phyloP scores from a whole-genome alignment of 92 coral and sea anemone genomes.

The Porites lobata region DNA sequence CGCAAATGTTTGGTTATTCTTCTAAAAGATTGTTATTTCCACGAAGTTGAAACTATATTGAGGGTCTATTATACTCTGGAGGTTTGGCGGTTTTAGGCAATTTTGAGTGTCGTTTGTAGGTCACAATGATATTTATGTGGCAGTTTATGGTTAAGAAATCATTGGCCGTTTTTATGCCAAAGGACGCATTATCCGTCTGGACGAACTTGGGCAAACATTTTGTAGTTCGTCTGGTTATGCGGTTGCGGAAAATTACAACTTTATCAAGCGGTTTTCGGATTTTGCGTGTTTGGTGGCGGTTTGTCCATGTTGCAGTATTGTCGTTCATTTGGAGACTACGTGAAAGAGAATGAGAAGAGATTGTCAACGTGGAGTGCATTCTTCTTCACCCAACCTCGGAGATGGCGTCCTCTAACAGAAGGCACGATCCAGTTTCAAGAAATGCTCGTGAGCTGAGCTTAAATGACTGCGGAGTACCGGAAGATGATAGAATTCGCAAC shows the following conservation, averaged over 20 bases:
- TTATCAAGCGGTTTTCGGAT: not conserved
- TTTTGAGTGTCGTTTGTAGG: not conserved
- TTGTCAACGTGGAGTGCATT: conserved; percentile 53
- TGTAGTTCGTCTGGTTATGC: not conserved
- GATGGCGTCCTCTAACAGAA: conserved; percentile 62
- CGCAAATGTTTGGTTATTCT: no score
- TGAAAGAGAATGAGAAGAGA: conserved; percentile 54
- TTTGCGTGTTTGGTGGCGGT: conserved; percentile 6
- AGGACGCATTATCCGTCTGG: no score
- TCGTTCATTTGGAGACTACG: conserved; percentile 44
- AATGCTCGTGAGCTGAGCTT: conserved; percentile 16
- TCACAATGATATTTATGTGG: not conserved
- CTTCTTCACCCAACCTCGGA: conserved; percentile 46
- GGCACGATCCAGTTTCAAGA: conserved; percentile 2
- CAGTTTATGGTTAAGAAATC: not conserved
- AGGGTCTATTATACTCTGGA: conserved; percentile 3
- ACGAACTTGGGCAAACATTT: no score
- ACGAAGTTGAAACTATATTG: not conserved
- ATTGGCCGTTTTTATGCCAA: not conserved
- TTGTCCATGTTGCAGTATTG: conserved; percentile 57
- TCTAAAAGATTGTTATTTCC: no score
- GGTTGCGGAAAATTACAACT: not conserved
- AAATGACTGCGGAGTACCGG: conserved; percentile 29
- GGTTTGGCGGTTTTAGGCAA: not conserved
- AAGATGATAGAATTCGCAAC: conserved; percentile 50